Evolutionary conservation across 2,797 vertebrate genomes (phyloP).

Genomic region (Chaetodon trifasciatus): DNA sequence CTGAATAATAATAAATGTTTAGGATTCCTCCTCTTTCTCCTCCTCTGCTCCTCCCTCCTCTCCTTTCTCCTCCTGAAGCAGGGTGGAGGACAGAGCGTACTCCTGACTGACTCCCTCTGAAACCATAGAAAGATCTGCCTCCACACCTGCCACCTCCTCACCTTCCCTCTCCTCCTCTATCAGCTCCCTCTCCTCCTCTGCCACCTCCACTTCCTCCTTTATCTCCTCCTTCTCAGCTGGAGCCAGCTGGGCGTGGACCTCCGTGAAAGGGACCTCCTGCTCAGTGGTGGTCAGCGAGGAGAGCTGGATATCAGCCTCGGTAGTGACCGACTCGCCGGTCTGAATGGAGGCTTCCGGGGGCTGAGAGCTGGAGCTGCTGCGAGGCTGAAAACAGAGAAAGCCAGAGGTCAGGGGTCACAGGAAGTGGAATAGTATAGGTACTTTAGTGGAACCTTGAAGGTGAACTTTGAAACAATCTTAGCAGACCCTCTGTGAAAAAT

Average conservation of each 20-base stretch:
- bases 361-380: conserved; percentile 68
- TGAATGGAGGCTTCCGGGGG: conserved; percentile 44
- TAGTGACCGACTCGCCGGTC: conserved; percentile 8
- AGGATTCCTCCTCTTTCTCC: conserved; percentile 32
- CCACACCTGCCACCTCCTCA: conserved; percentile 8
- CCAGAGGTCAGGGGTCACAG: not conserved
- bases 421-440: not conserved
- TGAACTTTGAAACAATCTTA: not conserved
- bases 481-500: not conserved
- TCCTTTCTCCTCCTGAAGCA: conserved; percentile 58
- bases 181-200: not conserved
- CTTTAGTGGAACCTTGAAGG: not conserved
- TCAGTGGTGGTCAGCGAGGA: conserved; percentile 64
- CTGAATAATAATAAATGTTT: not conserved
- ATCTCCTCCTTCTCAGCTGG: conserved; percentile 76
- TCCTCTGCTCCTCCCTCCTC: conserved; percentile 21
- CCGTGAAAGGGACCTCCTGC: conserved; percentile 78
- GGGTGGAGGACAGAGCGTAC: conserved; percentile 74
- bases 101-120: conserved; percentile 66
- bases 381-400: conserved; percentile 58
- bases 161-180: not conserved
- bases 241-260: conserved; percentile 84
- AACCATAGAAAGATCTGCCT: conserved; percentile 39
- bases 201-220: conserved; percentile 23
- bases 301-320: conserved; percentile 77